These are phyloP conservation scores for Phylloscopus collybita DNA, from an alignment of 2,797 vertebrate genomes.

Conservation along the genomic window DNA sequence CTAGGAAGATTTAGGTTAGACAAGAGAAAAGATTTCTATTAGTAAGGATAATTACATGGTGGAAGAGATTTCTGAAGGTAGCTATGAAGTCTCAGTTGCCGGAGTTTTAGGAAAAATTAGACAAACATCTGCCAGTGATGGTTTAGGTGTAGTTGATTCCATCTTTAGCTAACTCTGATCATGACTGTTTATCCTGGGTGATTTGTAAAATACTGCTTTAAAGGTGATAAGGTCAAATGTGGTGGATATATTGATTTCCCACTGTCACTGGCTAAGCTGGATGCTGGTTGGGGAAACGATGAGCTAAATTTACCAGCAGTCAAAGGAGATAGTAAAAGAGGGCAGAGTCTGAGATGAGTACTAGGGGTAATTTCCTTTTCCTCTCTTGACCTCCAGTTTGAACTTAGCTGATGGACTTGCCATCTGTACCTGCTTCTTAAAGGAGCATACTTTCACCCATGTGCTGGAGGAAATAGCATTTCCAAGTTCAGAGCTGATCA, in stretches of 20 bases:
- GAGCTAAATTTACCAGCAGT: slow-evolving; percentile 61
- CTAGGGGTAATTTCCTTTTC: slow-evolving; percentile 58
- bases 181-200: slow-evolving; percentile 43
- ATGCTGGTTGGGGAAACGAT: slow-evolving; percentile 21
- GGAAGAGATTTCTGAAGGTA: background rate
- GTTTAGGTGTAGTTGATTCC: background rate
- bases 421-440: slow-evolving; percentile 66
- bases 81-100: background rate
- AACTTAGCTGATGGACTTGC: slow-evolving; percentile 70
- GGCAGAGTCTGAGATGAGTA: slow-evolving; percentile 32
- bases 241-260: slow-evolving; percentile 63
- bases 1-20: background rate
- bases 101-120: slow-evolving; percentile 21
- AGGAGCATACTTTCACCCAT: background rate
- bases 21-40: background rate
- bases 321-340: slow-evolving; percentile 45
- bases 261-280: background rate
- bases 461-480: slow-evolving; percentile 19
- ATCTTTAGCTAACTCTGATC: slow-evolving; percentile 34
- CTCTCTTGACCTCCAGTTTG: slow-evolving; percentile 57
- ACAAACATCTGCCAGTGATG: slow-evolving; percentile 17
- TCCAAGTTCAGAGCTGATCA: slow-evolving; percentile 60
- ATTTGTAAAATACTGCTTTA: slow-evolving; percentile 58
- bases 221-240: slow-evolving; percentile 61
- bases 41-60: background rate